These are phyloP conservation scores for Nothoprocta pentlandii DNA, from an alignment of 2,113 vertebrate species.

Conservation along the genomic window DNA sequence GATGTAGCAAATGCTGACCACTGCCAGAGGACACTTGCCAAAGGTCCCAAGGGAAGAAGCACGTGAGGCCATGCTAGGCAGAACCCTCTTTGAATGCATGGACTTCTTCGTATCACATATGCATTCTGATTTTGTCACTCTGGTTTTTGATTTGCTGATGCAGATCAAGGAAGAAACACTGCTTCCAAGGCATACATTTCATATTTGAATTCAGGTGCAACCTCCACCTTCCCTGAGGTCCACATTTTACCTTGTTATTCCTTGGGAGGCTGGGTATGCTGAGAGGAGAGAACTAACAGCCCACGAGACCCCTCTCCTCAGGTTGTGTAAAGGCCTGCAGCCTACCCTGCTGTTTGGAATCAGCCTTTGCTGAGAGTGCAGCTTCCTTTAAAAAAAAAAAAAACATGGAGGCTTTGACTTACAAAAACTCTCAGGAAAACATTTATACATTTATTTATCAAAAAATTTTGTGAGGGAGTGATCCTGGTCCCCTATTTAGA, in stretches of 20 bases:
- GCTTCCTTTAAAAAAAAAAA: not conserved
- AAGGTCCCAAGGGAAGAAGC: not conserved
- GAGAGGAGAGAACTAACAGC: not conserved
- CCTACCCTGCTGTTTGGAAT: not conserved
- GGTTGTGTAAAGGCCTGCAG: not conserved
- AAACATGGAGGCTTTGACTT: not conserved
- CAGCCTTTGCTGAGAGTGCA: not conserved
- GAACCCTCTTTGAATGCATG: not conserved
- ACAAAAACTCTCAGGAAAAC: not conserved
- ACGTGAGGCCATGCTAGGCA: not conserved
- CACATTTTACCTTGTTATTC: not conserved
- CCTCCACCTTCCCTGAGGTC: not conserved
- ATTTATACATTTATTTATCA: not conserved
- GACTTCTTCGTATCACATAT: not conserved
- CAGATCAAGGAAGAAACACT: not conserved
- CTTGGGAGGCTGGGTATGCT: not conserved
- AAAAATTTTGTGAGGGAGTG: not conserved
- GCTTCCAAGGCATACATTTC: not conserved
- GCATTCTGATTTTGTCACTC: rapidly evolving
- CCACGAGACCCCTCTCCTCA: not conserved
- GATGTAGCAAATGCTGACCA: not conserved
- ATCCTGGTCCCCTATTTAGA: not conserved
- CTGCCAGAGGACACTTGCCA: not conserved
- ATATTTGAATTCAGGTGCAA: not conserved
- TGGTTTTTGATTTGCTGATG: not conserved